Conservation (phyloP, 2,113 vertebrate species). For the Cephalopterus ornatus region DNA sequence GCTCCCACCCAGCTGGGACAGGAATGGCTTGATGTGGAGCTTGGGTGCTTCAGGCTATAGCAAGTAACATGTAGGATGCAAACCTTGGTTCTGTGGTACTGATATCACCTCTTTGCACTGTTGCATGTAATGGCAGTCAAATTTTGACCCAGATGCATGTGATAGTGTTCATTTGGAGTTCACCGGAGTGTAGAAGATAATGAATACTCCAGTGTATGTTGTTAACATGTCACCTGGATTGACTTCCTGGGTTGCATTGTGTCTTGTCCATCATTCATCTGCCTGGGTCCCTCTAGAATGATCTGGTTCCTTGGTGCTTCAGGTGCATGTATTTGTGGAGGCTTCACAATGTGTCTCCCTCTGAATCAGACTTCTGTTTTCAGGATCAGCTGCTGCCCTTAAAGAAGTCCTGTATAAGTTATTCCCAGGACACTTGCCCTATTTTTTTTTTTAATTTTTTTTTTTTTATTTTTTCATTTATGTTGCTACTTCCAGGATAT, state of each 20-base stretch:
- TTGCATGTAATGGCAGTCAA: constrained; percentile 14
- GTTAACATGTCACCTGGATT: not conserved
- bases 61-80: not conserved
- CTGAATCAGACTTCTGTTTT: not conserved
- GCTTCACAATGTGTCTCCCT: not conserved
- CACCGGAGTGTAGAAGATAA: not conserved
- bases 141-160: constrained; percentile 55
- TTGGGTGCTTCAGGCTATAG: not conserved
- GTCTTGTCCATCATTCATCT: not conserved
- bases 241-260: not conserved
- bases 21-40: not conserved
- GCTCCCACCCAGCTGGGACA: not conserved
- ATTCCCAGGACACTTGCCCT: not conserved
- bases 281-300: not conserved
- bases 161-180: not conserved
- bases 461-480: not conserved
- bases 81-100: not conserved
- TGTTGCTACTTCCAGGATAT: constrained; percentile 28
- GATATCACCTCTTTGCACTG: not conserved
- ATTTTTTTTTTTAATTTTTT: not conserved
- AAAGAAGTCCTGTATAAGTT: not conserved
- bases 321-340: not conserved
- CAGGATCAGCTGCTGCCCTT: not conserved
- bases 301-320: not conserved
- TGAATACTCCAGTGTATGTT: not conserved